Percentiles rank a stretch among this genome's conserved stretches.
These are phyloP conservation scores for Ameiurus melas DNA, from an alignment of 2,113 vertebrate species.

Conservation along the genomic window DNA sequence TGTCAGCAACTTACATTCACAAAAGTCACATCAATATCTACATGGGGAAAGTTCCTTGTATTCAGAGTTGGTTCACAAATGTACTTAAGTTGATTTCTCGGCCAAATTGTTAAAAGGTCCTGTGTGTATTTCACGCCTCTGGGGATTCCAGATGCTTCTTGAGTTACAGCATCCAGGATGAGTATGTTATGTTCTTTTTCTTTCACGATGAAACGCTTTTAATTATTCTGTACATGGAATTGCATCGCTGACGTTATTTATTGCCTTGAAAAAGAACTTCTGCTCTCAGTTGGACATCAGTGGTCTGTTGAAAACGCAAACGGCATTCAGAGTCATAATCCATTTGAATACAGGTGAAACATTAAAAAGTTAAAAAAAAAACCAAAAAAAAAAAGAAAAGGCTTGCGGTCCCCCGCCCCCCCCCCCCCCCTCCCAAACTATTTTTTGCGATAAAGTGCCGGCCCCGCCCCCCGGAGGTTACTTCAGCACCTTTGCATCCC, in stretches of 20 bases:
- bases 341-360: constrained; percentile 67
- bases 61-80: neutral
- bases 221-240: neutral
- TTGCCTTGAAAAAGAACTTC: constrained; percentile 8
- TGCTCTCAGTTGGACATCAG: constrained; percentile 9
- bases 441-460: no score
- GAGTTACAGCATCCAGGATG: neutral
- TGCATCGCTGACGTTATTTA: neutral
- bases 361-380: constrained; percentile 60
- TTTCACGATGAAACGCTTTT: neutral
- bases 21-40: neutral
- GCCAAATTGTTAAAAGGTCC: neutral
- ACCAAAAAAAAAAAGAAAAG: constrained; percentile 68
- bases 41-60: neutral
- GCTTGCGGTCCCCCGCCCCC: no score
- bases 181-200: no score
- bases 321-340: neutral
- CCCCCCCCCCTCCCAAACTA: no score
- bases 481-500: constrained; percentile 68
- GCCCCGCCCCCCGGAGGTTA: no score
- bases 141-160: neutral
- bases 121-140: neutral
- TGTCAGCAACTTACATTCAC: neutral
- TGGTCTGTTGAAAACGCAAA: neutral
- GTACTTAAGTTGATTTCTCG: neutral